Conservation (phyloP, 2,113 vertebrate species). For the Peromyscus californicus region DNA sequence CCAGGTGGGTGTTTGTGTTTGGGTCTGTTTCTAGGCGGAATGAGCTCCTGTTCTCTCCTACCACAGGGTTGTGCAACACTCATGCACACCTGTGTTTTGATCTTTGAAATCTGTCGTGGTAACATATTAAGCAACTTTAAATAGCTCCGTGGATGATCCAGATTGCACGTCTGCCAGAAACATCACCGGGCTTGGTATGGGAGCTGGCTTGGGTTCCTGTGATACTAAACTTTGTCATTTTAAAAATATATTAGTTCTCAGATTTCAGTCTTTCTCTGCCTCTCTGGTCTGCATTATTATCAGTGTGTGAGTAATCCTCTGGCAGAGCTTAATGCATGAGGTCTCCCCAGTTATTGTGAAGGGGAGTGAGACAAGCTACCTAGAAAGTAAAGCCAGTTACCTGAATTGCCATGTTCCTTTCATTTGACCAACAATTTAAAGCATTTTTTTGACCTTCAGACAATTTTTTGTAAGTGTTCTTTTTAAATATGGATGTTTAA, state of each 20-base stretch:
- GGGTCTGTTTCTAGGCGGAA: conserved; percentile 74
- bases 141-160: conserved; percentile 74
- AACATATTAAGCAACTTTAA: conserved; percentile 75
- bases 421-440: conserved; percentile 26
- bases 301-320: neutral
- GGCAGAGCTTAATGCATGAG: neutral
- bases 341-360: neutral
- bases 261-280: neutral
- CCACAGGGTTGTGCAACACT: conserved; percentile 78
- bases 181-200: conserved; percentile 27
- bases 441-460: neutral
- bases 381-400: conserved; percentile 28
- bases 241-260: conserved; percentile 32
- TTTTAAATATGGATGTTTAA: conserved; percentile 33
- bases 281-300: neutral
- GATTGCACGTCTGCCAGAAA: conserved; percentile 71
- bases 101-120: conserved; percentile 73
- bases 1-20: conserved; percentile 77
- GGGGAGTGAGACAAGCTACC: neutral
- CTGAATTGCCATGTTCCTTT: neutral
- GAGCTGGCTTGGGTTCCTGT: conserved; percentile 27
- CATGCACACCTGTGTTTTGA: conserved; percentile 77
- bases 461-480: conserved; percentile 8
- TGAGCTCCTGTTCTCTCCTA: conserved; percentile 79
- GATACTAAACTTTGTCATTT: conserved; percentile 6